Conservation (phyloP, 2,797 vertebrate species). For the Melopsittacus undulatus region DNA sequence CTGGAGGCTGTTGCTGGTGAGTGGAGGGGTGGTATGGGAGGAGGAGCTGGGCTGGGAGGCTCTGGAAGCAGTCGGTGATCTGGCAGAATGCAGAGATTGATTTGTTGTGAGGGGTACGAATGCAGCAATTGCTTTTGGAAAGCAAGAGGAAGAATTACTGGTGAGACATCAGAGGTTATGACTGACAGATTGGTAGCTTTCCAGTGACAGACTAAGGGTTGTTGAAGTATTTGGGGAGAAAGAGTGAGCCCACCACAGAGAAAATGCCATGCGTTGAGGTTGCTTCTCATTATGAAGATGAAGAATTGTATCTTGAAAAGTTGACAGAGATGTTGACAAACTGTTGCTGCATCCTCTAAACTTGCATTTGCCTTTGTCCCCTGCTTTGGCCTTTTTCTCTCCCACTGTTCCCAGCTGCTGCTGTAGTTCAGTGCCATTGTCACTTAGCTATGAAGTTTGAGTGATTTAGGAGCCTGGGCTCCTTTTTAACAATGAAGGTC, state of each 20-base stretch:
- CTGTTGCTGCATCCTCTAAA: constrained; percentile 28
- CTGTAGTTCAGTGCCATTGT: background rate
- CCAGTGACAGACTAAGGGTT: constrained; percentile 49
- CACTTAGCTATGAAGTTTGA: background rate
- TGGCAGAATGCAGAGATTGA: constrained; percentile 6
- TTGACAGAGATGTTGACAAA: constrained; percentile 46
- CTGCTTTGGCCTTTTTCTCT: constrained; percentile 5
- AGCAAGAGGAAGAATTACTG: constrained; percentile 36
- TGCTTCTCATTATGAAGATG: constrained; percentile 43
- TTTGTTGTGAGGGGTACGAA: background rate
- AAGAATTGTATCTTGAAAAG: constrained; percentile 42
- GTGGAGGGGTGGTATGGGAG: background rate
- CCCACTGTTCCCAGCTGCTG: background rate
- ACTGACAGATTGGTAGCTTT: constrained; percentile 60
- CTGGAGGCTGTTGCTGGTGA: background rate
- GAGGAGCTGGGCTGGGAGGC: background rate
- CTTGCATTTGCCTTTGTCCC: background rate
- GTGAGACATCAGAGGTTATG: constrained; percentile 44
- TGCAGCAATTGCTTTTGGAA: constrained; percentile 50
- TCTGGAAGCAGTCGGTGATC: background rate
- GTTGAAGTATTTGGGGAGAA: constrained; percentile 43
- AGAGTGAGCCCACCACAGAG: constrained; percentile 40
- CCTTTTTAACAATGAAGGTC: background rate
- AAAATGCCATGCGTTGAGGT: constrained; percentile 18
- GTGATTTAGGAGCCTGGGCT: background rate